Evolutionary conservation across 2,888 invertebrate genomes (phyloP), one percentile per base, ranked within the genome.

Genomic region (Drosophila testacea): DNA sequence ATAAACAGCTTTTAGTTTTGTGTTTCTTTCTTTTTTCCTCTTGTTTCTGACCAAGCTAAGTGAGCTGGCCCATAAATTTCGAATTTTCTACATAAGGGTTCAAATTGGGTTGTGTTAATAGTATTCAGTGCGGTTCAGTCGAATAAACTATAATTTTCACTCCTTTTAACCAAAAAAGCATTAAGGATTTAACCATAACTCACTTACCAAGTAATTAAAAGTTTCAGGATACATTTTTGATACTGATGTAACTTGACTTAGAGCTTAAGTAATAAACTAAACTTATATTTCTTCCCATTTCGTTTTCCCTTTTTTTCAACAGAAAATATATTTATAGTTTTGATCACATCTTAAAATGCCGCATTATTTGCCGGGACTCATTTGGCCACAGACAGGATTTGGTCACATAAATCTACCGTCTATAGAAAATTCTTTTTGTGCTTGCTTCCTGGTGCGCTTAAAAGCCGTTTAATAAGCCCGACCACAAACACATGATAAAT

Each of bases 391-490:
- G 61, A 42, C 48, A 44, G 41, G 64, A 56, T 34, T 48, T 38
- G 54, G 73, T 10, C 62, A 63, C 79, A 83, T 83, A 83, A 83
- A 83, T 83, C 83, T 73, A 44, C n/a, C 34, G 61, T 50, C 76
- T 69, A 83, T 79, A 76, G 79, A 83, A 73, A 63, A 51, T 51
- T 74, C 51, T 68, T 76, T 63, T 75, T 70, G 78, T 82, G 66
- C 60, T 36, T 65, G 54, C 11, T 68, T 72, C 41, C 69, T 64
- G 77, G 3, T 22, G 62, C 77, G 84, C 76, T 87, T 83, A 87
- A 83, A 84, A 80, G 84, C 84, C 83, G 80, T 87, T 83, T 84
- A 83, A 83, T 86, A 86, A 83, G 78, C 82, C 76, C 51, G 67
- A 54, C 84, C 82, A 78, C 80, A 87, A 72, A 44, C 67, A 79